phyloP scores from a whole-genome alignment of 2,888 invertebrate species.

The Punctoribates punctum region DNA sequence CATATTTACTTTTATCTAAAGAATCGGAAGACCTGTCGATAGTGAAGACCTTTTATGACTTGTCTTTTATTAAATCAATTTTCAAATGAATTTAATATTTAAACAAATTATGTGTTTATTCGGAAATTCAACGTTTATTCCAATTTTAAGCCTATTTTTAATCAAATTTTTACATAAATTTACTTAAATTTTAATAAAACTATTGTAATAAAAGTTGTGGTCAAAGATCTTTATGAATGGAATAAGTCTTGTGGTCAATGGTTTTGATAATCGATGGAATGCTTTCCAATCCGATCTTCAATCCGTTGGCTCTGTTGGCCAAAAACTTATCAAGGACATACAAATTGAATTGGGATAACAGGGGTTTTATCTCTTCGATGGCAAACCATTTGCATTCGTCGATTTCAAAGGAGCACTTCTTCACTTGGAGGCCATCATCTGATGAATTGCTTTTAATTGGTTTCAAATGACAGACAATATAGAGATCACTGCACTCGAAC shows the following conservation, averaged over 20 bases:
- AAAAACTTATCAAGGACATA: conserved; percentile 40
- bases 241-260: conserved; percentile 5
- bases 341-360: conserved; percentile 40
- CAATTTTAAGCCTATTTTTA: not conserved
- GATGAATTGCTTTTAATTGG: conserved; percentile 56
- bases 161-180: not conserved
- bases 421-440: conserved; percentile 59
- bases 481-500: conserved; percentile 82
- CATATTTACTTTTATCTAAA: not conserved
- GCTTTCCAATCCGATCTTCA: conserved; percentile 20
- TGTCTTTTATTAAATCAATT: too few relatives aligned
- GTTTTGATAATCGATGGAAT: not conserved
- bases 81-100: too few relatives aligned
- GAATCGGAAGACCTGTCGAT: too few relatives aligned
- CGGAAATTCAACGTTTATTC: not conserved
- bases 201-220: not conserved
- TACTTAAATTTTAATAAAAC: not conserved
- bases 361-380: conserved; percentile 17
- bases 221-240: not conserved
- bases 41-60: too few relatives aligned
- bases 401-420: conserved; percentile 72
- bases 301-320: not conserved
- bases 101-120: too few relatives aligned
- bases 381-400: conserved; percentile 74
- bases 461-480: conserved; percentile 68